A percentile compares a stretch with the other conserved stretches of the same genome.
phyloP scores from a whole-genome alignment of 2,113 vertebrate genomes.

The Galemys pyrenaicus region DNA sequence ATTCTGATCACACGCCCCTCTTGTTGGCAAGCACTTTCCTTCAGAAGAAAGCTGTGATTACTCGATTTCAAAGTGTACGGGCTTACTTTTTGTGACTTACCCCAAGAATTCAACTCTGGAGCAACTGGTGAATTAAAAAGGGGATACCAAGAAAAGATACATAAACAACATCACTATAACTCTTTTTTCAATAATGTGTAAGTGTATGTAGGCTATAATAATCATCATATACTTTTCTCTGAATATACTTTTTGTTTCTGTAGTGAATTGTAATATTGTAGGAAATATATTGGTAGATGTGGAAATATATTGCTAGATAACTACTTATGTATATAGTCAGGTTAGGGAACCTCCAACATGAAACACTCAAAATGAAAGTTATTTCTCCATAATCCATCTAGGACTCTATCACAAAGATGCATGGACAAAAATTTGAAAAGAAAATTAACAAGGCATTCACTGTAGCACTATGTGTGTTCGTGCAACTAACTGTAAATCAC shows the following conservation, averaged over 20 bases:
- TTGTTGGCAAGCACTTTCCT: background rate
- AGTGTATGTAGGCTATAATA: background rate
- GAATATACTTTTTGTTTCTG: background rate
- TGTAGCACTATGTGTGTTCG: background rate
- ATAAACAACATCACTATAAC: constrained; percentile 9
- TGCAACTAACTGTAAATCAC: background rate
- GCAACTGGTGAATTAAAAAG: constrained; percentile 12
- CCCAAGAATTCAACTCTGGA: background rate
- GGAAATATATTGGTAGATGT: background rate
- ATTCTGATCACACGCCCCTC: background rate
- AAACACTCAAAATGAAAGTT: background rate
- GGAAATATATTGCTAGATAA: too few relatives aligned
- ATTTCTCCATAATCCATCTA: background rate
- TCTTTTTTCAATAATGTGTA: background rate
- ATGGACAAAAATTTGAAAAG: constrained; percentile 1
- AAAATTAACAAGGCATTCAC: background rate
- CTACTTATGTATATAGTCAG: background rate
- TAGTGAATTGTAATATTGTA: background rate
- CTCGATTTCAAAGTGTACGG: constrained; percentile 13
- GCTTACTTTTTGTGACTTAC: background rate
- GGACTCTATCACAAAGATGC: background rate
- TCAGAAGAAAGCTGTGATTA: background rate
- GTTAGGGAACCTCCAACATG: background rate
- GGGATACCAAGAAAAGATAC: background rate
- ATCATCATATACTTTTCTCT: background rate